Evolutionary conservation across 2,888 invertebrate genomes (phyloP), one percentile per base, ranked within the genome.

Genomic region (Temnothorax rugatulus): DNA sequence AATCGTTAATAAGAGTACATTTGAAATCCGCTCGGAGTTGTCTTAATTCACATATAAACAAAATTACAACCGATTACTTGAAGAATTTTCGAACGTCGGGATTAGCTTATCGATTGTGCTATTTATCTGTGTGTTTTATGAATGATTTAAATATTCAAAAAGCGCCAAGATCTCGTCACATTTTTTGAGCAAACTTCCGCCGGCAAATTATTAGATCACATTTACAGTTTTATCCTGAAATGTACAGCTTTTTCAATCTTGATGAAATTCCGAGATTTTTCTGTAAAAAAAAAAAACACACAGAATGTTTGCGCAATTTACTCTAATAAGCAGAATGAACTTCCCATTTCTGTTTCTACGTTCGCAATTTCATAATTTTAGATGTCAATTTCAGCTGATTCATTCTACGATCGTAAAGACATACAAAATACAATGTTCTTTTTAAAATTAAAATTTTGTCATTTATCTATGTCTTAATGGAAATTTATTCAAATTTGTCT

Each of bases 111-210:
- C 34, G 15, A 63, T 61, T 57, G 9, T 38, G 11, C 21, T 13
- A 29, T 29, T 63, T 41, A 52, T 64, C 11, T 29, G 29, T 29
- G 11, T 57, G 21, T 47, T 63, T 61, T 29, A 47, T 61, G 21
- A 7, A 41, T 8, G 8, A 66, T 77, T 76, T 77, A 54, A 77
- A 66, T 41, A 41, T 77, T 64, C 18, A 54, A 66, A 13, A 52
- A 41, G 7, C n/a, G 18, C 1, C 7, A 41, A 52, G 7, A 18
- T 50, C 7, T 74, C 50, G 21, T 50, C 21, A 15, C 4, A 64
- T 15, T 76, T 75, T 63, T 7, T 38, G 3, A 18, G 0, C 8
- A 13, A 41, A 64, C 15, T 41, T 77, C 2, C 25, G 25, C 25
- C 4, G n/a, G 3, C 29, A 66, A 54, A n/a, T 50, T 50, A 25